Base-by-base conservation (phyloP, 2,888 invertebrate species). In the Machimus rusticus region DNA sequence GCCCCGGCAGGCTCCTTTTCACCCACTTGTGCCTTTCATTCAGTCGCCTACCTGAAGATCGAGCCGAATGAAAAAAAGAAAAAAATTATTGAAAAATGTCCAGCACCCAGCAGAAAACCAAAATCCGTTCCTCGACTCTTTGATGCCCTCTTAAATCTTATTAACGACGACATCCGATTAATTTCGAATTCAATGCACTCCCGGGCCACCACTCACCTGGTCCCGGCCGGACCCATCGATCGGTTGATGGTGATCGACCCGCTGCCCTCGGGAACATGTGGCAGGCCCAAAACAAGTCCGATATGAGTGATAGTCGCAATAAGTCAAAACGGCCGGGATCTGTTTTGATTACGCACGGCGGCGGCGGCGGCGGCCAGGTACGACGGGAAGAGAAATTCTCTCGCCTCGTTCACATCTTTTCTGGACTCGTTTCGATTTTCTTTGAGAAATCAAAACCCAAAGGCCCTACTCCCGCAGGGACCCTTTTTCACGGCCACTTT, bases 141-240 rank as follows among this genome's bases (percentile, higher is more conserved):
- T 90, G 90, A 90, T 90, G 90, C 89, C 89, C 89, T 90, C 90
- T 88, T 90, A 90, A 91, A 91, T 91, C 90, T 90, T 90, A 90
- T 91, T 90, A 90, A 90, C 90, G 90, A 91, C 90, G 91, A 90
- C 90, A 91, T 91, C 91, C 91, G 90, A 91, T 92, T 91, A 91
- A 91, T 92, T 91, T 90, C 88, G 90, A 90, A 91, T 91, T 91
- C 90, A 90, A 89, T 90, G 89, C 89, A 87, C 86, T 79, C 86
- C 86, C 39, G 34, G 66, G 66, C 66, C 66, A 66, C 66, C 66
- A n/a, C 37, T 28, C 77, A 55, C 9, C 39, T 46, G 28, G 28
- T 46, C 39, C 23, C 23, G 37, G 19, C n/a, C 37, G 57, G 51
- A 66, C 34, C 31, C 46, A 74, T 66, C 57, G 78, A 78, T 86